A percentile compares a stretch with the other conserved stretches of the same genome.
Evolutionary conservation across 2,113 vertebrate species (phyloP).

Genomic region (Salvelinus namaycush): DNA sequence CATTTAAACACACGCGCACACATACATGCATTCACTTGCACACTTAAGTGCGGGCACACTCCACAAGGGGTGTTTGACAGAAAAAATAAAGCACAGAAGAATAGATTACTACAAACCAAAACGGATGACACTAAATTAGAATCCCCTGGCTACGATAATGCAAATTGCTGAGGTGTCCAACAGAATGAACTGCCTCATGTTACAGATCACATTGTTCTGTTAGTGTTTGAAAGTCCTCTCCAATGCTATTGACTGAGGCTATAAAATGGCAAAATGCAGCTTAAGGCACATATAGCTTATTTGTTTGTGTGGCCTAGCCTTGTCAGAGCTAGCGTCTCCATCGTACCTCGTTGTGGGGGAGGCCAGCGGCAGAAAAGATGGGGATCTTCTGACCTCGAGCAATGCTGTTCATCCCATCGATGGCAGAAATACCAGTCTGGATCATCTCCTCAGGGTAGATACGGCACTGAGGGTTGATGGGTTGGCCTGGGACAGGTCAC

Average conservation of each 20-base stretch:
- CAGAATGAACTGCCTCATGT: neutral
- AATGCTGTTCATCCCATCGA: conserved; percentile 84
- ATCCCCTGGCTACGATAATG: neutral
- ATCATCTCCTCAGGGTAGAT: conserved; percentile 86
- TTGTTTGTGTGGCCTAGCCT: neutral
- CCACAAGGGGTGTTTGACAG: conserved; percentile 2
- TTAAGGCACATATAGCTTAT: neutral
- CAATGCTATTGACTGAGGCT: neutral
- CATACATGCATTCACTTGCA: neutral
- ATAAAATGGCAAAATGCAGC: neutral
- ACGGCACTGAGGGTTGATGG: conserved; percentile 82
- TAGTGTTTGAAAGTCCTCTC: neutral
- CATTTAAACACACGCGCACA: conserved; percentile 1
- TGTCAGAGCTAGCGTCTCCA: neutral
- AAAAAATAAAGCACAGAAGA: neutral
- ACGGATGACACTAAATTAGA: neutral
- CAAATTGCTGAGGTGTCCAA: neutral
- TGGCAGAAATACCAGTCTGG: conserved; percentile 82
- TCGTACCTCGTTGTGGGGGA: conserved; percentile 82
- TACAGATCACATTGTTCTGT: too few relatives aligned
- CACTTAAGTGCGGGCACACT: too few relatives aligned
- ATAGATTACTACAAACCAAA: neutral
- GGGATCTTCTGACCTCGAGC: conserved; percentile 84
- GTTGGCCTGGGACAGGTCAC: conserved; percentile 68
- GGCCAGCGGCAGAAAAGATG: conserved; percentile 80